Conservation (phyloP, 2,797 vertebrate genomes). For the Sphenopsis melanotis region DNA sequence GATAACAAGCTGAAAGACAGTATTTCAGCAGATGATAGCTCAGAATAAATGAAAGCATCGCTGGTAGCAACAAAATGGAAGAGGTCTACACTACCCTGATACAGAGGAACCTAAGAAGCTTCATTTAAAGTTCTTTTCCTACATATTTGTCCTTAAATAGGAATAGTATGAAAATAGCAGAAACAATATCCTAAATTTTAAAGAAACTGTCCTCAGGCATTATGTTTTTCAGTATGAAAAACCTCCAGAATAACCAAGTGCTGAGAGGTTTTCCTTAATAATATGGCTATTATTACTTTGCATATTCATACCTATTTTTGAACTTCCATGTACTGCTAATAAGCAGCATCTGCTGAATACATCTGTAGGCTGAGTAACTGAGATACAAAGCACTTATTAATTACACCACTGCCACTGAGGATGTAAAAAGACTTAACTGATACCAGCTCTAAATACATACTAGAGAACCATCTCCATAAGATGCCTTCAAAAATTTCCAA, state of each 20-base stretch:
- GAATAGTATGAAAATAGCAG: not conserved
- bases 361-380: not conserved
- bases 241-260: not conserved
- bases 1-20: not conserved
- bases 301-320: not conserved
- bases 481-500: not conserved
- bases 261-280: not conserved
- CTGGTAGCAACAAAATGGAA: not conserved
- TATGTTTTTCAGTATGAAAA: not conserved
- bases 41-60: not conserved
- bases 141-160: not conserved
- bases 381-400: not conserved
- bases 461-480: not conserved
- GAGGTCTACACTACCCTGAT: not conserved
- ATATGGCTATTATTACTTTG: not conserved
- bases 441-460: not conserved
- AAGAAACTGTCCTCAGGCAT: not conserved
- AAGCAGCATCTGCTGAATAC: not conserved
- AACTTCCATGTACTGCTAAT: not conserved
- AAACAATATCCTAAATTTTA: not conserved
- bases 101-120: not conserved
- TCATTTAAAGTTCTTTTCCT: not conserved
- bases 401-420: not conserved
- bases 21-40: not conserved
- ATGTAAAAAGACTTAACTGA: not conserved